Percentiles rank a stretch among this genome's conserved stretches.
Conservation (phyloP, 2,888 invertebrate genomes). For the Pandemis heparana region DNA sequence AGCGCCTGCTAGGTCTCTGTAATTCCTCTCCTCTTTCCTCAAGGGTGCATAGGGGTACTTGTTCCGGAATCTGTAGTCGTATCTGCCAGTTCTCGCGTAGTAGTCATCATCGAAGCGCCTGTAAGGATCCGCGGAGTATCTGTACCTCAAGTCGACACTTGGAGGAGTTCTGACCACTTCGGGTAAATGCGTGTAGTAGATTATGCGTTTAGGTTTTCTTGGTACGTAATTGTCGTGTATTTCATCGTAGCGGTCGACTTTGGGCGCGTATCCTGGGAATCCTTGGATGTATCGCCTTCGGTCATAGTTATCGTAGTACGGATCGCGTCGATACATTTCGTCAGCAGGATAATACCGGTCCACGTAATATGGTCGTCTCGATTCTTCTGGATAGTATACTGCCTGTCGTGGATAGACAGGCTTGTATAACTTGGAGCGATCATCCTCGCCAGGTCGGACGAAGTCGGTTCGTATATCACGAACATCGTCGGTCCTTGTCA, state of each 20-base stretch:
- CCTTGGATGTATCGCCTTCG: slow-evolving; percentile 65
- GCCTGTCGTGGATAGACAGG: slow-evolving; percentile 81
- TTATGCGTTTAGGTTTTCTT: slow-evolving; percentile 86
- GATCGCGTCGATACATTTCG: slow-evolving; percentile 76
- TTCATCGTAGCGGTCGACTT: slow-evolving; percentile 77
- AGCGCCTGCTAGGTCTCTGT: slow-evolving; percentile 75
- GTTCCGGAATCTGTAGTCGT: slow-evolving; percentile 76
- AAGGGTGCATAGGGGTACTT: slow-evolving; percentile 77
- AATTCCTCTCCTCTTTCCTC: slow-evolving; percentile 79
- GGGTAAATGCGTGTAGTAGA: slow-evolving; percentile 90
- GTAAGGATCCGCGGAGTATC: slow-evolving; percentile 80
- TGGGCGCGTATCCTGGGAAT: slow-evolving; percentile 64
- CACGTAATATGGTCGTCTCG: slow-evolving; percentile 73
- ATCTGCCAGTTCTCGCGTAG: slow-evolving; percentile 71
- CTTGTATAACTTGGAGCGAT: slow-evolving; percentile 65
- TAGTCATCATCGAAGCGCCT: slow-evolving; percentile 76
- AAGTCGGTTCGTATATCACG: slow-evolving; percentile 73
- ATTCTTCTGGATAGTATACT: slow-evolving; percentile 79
- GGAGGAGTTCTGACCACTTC: slow-evolving; percentile 88
- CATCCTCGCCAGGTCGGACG: slow-evolving; percentile 75
- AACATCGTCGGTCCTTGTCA: slow-evolving; percentile 69
- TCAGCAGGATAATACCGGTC: slow-evolving; percentile 72
- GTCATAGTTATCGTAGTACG: slow-evolving; percentile 75
- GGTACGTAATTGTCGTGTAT: slow-evolving; percentile 72
- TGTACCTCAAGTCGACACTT: slow-evolving; percentile 83